Evolutionary conservation across 2,113 vertebrate species (phyloP).

Genomic region (Nibea coibor): DNA sequence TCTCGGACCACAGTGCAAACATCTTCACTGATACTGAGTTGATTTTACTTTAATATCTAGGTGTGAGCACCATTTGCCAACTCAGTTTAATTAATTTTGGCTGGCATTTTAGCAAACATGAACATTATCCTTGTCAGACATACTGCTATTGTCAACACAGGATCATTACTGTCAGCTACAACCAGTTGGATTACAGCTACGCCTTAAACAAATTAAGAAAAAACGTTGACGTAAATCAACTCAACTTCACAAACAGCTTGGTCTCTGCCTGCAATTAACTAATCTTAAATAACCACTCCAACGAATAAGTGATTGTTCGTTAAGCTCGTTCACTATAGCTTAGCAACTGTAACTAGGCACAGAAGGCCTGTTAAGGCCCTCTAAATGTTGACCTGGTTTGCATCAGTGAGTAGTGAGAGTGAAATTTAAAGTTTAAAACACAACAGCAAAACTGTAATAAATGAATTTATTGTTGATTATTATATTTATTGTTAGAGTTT

Average conservation of each 20-base stretch:
- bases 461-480: too few species aligned
- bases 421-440: too few species aligned
- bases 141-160: slow-evolving; percentile 57
- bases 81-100: slow-evolving; percentile 48
- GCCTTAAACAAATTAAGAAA: slow-evolving; percentile 22
- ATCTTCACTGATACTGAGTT: slow-evolving; percentile 50
- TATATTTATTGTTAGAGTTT: too few species aligned
- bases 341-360: not conserved
- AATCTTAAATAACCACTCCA: slow-evolving; percentile 3
- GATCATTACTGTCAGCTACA: slow-evolving; percentile 39
- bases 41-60: slow-evolving; percentile 58
- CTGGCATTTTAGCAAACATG: slow-evolving; percentile 52
- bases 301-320: not conserved
- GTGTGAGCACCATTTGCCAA: slow-evolving; percentile 37
- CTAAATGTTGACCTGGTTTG: too few species aligned
- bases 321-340: not conserved
- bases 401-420: too few species aligned
- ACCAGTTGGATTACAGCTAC: slow-evolving; percentile 38
- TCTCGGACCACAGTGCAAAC: slow-evolving; percentile 52
- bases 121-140: slow-evolving; percentile 50
- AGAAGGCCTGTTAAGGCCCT: not conserved
- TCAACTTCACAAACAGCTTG: slow-evolving; percentile 23
- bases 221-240: slow-evolving; percentile 29
- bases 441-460: too few species aligned
- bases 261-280: slow-evolving; percentile 18